phyloP scores from a whole-genome alignment of 2,113 vertebrate species.

The Oryzias curvinotus region DNA sequence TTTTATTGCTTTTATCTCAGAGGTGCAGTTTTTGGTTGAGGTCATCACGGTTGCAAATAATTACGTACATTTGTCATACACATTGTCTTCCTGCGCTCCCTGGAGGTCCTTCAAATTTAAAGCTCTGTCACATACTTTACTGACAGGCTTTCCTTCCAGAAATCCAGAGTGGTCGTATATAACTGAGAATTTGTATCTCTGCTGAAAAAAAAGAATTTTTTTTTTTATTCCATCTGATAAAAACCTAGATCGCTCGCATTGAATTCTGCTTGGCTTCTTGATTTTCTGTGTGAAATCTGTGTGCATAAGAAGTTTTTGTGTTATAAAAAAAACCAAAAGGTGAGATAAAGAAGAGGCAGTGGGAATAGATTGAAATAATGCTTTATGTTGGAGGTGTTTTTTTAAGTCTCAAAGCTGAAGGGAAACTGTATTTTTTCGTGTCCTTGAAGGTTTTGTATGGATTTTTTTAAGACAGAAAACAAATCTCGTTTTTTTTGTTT shows the following conservation, averaged over 20 bases:
- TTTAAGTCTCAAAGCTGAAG: not conserved
- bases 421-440: conserved; percentile 6
- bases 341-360: conserved; percentile 7
- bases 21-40: conserved; percentile 33
- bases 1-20: conserved; percentile 7
- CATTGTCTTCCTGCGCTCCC: conserved; percentile 33
- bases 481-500: no score
- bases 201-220: conserved; percentile 22
- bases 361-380: conserved; percentile 1
- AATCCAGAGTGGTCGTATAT: conserved; percentile 50
- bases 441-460: not conserved
- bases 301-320: conserved; percentile 30
- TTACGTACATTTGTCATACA: conserved; percentile 39
- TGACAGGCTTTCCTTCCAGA: conserved; percentile 44
- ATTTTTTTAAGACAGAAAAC: no score
- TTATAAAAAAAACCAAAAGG: conserved; percentile 11
- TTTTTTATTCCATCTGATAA: conserved; percentile 54
- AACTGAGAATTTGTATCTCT: conserved; percentile 43
- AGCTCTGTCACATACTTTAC: conserved; percentile 53
- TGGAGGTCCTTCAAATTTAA: conserved; percentile 40
- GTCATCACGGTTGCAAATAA: conserved; percentile 31
- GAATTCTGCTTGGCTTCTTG: conserved; percentile 23
- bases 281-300: conserved; percentile 31
- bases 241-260: conserved; percentile 53
- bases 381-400: not conserved